These are phyloP conservation scores for Zaprionus ornatus DNA, from an alignment of 1,140 invertebrate genomes.

Conservation along the genomic window DNA sequence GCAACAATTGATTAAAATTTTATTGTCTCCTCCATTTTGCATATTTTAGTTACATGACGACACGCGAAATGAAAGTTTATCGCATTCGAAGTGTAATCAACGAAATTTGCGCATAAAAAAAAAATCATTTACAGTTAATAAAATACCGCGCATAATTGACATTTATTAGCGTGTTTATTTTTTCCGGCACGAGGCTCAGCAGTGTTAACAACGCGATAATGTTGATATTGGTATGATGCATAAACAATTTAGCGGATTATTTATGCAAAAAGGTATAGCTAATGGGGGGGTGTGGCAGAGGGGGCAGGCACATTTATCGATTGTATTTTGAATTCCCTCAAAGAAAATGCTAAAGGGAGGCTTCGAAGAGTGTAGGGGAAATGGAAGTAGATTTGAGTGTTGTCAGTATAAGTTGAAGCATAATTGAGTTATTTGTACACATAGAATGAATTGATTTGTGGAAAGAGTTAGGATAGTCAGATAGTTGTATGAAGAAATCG, in stretches of 20 bases:
- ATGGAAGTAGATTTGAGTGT: too few relatives aligned
- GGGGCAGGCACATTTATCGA: not conserved
- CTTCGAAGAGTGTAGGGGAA: too few relatives aligned
- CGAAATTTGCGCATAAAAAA: conserved; percentile 42
- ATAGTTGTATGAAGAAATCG: too few relatives aligned
- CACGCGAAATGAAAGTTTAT: conserved; percentile 38
- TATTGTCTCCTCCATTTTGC: conserved; percentile 55
- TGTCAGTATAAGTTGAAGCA: too few relatives aligned
- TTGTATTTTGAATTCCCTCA: too few relatives aligned
- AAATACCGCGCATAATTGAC: conserved; percentile 56
- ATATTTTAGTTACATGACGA: conserved; percentile 54
- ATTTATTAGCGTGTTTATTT: conserved; percentile 45
- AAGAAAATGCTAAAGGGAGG: too few relatives aligned
- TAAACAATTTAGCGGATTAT: conserved; percentile 23
- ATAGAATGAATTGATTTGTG: too few relatives aligned
- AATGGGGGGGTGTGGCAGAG: too few relatives aligned
- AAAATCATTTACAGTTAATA: conserved; percentile 55
- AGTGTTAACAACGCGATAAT: conserved; percentile 29
- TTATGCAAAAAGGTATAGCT: not conserved
- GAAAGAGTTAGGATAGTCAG: too few relatives aligned
- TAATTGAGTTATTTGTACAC: too few relatives aligned
- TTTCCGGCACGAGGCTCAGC: conserved; percentile 5
- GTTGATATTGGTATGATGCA: conserved; percentile 34
- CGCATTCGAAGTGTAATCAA: conserved; percentile 37
- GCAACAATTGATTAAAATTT: conserved; percentile 74